Conservation (phyloP, 2,113 vertebrate genomes). For the Parotia lawesii region DNA sequence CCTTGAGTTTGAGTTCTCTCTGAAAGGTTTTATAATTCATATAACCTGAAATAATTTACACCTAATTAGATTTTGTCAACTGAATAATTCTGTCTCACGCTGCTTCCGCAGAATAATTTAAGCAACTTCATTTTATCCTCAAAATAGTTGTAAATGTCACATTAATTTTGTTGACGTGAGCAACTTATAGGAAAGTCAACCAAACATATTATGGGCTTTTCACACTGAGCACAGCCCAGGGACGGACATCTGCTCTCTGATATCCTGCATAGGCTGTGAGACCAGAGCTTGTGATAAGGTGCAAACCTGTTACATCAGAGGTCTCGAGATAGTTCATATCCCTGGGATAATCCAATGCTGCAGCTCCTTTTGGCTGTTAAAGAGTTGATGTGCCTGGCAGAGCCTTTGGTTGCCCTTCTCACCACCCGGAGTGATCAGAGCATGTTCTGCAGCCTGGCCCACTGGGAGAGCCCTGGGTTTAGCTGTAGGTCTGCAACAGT, state of each 20-base stretch:
- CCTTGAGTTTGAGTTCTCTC: slow-evolving; percentile 67
- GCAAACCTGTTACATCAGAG: background rate
- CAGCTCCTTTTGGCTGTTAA: background rate
- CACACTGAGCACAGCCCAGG: background rate
- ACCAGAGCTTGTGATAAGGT: background rate
- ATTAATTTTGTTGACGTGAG: slow-evolving; percentile 77
- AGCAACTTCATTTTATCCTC: slow-evolving; percentile 73
- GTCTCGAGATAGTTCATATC: background rate
- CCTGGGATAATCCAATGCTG: background rate
- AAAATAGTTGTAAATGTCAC: slow-evolving; percentile 81
- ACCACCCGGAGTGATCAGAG: background rate
- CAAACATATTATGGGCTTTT: slow-evolving; percentile 15
- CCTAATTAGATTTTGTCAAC: slow-evolving; percentile 82
- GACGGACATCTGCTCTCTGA: background rate
- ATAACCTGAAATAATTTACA: slow-evolving; percentile 77
- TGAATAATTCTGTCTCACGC: slow-evolving; percentile 74
- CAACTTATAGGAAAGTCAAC: slow-evolving; percentile 66
- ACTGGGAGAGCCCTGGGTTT: background rate
- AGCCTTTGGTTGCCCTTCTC: background rate
- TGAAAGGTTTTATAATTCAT: slow-evolving; percentile 76
- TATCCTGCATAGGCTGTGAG: background rate
- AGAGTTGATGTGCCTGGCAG: background rate
- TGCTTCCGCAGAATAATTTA: slow-evolving; percentile 74
- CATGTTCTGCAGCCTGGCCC: background rate
- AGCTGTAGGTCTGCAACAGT: background rate